A percentile compares a stretch with the other conserved stretches of the same genome.
Evolutionary conservation across 2,797 vertebrate species (phyloP).

Genomic region (Anguilla pacifica): DNA sequence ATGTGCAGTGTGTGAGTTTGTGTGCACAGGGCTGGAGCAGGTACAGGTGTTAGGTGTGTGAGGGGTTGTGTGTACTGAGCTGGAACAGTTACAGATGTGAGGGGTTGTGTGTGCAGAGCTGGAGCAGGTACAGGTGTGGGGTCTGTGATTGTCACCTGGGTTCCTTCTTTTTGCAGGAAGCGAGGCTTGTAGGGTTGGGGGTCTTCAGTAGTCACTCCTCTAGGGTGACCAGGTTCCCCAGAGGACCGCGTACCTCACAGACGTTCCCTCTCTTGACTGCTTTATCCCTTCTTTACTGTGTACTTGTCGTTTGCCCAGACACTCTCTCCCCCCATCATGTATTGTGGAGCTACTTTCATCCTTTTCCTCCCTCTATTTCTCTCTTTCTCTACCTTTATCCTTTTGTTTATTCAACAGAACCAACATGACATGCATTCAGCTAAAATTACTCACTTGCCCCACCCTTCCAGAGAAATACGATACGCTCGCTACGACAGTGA

Average conservation of each 20-base stretch:
- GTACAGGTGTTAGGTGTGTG: too few species aligned
- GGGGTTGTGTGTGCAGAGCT: neutral
- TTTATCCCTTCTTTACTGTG: neutral
- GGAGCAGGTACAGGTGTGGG: too few species aligned
- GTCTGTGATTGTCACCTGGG: neutral
- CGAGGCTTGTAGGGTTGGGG: neutral
- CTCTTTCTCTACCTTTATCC: slow-evolving; percentile 30
- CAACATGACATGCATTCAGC: slow-evolving; percentile 54
- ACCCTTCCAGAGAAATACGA: neutral
- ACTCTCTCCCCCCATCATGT: neutral
- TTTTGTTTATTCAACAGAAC: slow-evolving; percentile 56
- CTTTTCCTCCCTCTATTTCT: neutral
- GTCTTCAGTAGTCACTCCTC: neutral
- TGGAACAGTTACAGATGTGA: neutral
- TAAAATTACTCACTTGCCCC: slow-evolving; percentile 41
- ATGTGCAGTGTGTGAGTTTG: too few species aligned
- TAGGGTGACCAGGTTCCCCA: too few species aligned
- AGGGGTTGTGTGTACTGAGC: too few species aligned
- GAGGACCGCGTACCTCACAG: too few species aligned
- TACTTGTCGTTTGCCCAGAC: neutral
- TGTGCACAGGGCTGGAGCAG: too few species aligned
- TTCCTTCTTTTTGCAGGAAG: slow-evolving; percentile 6
- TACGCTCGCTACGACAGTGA: neutral
- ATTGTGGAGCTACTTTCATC: neutral
- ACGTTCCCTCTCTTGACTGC: neutral